These are phyloP conservation scores for Melinaea menophilus DNA, from an alignment of 2,888 invertebrate genomes.

Conservation along the genomic window DNA sequence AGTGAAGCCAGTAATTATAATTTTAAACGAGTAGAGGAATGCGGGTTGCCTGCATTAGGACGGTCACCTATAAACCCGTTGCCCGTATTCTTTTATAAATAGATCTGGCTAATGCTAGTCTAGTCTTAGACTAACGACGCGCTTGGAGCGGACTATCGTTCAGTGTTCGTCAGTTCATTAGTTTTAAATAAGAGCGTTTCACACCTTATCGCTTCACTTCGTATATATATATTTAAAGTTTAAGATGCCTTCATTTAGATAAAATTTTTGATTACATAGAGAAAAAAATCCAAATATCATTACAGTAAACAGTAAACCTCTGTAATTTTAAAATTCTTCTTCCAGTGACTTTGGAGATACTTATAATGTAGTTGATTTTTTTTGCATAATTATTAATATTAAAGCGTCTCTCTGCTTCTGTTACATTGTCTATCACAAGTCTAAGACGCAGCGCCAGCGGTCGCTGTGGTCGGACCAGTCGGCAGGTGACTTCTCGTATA, in stretches of 20 bases:
- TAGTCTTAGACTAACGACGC: slow-evolving; percentile 48
- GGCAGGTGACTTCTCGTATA: slow-evolving; percentile 63
- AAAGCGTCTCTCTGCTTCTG: background rate
- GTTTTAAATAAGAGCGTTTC: background rate
- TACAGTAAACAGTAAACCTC: too few species aligned
- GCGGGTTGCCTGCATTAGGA: slow-evolving; percentile 66
- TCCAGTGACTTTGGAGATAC: too few species aligned
- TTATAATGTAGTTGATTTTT: too few species aligned
- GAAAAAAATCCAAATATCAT: too few species aligned
- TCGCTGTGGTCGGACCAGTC: slow-evolving; percentile 63
- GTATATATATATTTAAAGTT: background rate
- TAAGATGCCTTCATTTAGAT: background rate
- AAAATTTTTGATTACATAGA: too few species aligned
- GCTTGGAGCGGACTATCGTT: slow-evolving; percentile 39
- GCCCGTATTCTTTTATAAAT: slow-evolving; percentile 77
- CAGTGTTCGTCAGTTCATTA: background rate
- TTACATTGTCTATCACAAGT: slow-evolving; percentile 38
- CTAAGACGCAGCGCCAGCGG: slow-evolving; percentile 54
- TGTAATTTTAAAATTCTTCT: too few species aligned
- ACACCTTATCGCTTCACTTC: too few species aligned
- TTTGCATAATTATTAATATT: too few species aligned
- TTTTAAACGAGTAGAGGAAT: slow-evolving; percentile 35
- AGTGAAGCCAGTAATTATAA: slow-evolving; percentile 22
- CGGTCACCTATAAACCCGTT: slow-evolving; percentile 77
- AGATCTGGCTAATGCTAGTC: slow-evolving; percentile 70